Base-by-base conservation (phyloP, 2,888 invertebrate genomes). In the Drosophila kanekoi region DNA sequence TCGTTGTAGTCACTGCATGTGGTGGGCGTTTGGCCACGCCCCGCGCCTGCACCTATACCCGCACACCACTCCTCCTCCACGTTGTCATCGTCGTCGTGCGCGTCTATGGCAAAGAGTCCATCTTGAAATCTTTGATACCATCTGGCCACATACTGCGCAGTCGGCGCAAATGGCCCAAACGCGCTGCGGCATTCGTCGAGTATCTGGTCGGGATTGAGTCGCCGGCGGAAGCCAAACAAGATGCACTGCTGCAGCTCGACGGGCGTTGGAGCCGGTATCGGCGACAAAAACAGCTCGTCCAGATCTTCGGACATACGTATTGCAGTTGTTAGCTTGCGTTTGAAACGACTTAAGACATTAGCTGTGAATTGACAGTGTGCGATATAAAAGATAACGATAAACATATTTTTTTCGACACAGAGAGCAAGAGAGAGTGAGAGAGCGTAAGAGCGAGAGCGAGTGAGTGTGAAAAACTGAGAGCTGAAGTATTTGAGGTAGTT, bases 91-190 rank as follows among this genome's bases (percentile, higher is more conserved):
- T 81, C 82, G 48, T 71, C 77, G 18, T 62, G 65, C 41, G 82
- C 82, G 18, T 81, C 79, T 13, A 79, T 62, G 41, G 43, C 61
- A 60, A 85, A 85, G 54, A 77, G 61, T 16, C 85, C 85, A 69
- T 82, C 81, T 60, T 86, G 85, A 61, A 86, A 86, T 37, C 81
- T 73, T 45, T 86, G 86, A 72, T 83, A 87, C 85, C 85, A 86
- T 51, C 70, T 72, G 56, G 81, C 71, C 77, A 86, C 86, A 60
- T 87, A 86, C 66, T 77, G 75, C 10, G 81, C 77, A 74, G 72
- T 86, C 14, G 85, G 85, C 44, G 86, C 81, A 69, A 86, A 83
- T 23, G 88, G 81, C 5, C 85, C 85, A 44, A 86, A 86, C 48
- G 85, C 85, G 45, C 64, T 79, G 68, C 79, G 81, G 51, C 85